phyloP scores from a whole-genome alignment of 1,140 invertebrate genomes.

The Eriocheir sinensis region DNA sequence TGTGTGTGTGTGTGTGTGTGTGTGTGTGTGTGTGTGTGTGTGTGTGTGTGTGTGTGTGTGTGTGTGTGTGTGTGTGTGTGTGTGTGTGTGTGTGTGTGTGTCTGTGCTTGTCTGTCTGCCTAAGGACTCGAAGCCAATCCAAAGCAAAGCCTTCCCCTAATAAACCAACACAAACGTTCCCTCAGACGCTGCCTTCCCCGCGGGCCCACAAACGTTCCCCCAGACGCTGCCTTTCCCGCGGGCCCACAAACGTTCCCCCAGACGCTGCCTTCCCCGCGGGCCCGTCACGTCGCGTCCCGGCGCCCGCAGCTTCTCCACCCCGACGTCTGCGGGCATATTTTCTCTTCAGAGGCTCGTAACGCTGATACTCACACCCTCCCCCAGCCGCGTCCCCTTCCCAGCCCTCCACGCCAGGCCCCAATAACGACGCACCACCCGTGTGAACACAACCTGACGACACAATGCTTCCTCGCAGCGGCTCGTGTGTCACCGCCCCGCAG shows the following conservation, averaged over 20 bases:
- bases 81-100: slow-evolving; percentile 13
- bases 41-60: slow-evolving; percentile 22
- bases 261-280: background rate
- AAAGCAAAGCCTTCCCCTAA: too few relatives aligned
- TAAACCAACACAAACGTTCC: too few relatives aligned
- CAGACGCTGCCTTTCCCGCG: too few relatives aligned
- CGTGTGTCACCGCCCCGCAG: background rate
- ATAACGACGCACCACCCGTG: background rate
- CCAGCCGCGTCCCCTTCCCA: background rate
- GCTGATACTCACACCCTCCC: background rate
- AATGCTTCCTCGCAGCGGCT: background rate
- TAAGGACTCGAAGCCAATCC: background rate
- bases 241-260: background rate
- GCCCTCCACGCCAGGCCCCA: background rate
- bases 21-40: slow-evolving; percentile 15
- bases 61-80: slow-evolving; percentile 20
- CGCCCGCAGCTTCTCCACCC: background rate
- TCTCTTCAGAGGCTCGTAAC: background rate
- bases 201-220: too few relatives aligned
- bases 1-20: background rate
- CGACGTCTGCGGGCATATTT: background rate
- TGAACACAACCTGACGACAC: background rate
- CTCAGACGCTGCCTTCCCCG: too few relatives aligned
- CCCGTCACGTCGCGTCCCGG: background rate
- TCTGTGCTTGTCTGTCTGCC: background rate